Evolutionary conservation across 2,888 invertebrate species (phyloP), one percentile per base, ranked within the genome.

Genomic region (Prosopocoilus inquinatus): DNA sequence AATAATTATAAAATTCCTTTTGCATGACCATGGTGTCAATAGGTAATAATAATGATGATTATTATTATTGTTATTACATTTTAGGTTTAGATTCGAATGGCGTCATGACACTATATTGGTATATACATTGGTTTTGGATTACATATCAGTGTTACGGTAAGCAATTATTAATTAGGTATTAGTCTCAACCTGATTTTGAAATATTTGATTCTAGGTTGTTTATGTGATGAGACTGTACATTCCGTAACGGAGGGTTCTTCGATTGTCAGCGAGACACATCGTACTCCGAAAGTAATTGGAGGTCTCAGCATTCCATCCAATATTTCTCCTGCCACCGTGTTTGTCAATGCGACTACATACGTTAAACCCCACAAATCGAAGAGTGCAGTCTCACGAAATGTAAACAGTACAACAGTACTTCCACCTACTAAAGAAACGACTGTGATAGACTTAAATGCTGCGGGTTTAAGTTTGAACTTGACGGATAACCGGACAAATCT

Each of bases 61-160:
- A 20, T 11, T 12, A 34, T 53, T 35, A 53, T 47, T 41, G 39
- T 47, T 39, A 46, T 58, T 50, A 39, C 41, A 55, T 59, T 60
- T 50, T 58, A 58, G 58, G 55, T 55, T 53, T 46, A n/a, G 38
- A 51, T 70, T 63, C 65, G 65, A 61, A 79, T 79, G 78, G 76
- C 81, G 79, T 86, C 87, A 90, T 90, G 90, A 90, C 89, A 79
- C 82, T 88, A 73, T 89, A 89, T 78, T 90, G 88, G 89, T 90
- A 90, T 89, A 90, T 89, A 83, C 90, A 90, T 78, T 90, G 90
- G 90, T 90, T 90, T 80, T 90, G 90, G 90, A 88, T 90, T 81
- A 90, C 90, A 74, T 16, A 47, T 53, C 32, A 47, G 12, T 49
- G 36, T 47, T 47, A 38, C n/a, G 52, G 52, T 48, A 52, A 50